phyloP scores from a whole-genome alignment of 1,140 invertebrate species.

The Cotesia chilonis region DNA sequence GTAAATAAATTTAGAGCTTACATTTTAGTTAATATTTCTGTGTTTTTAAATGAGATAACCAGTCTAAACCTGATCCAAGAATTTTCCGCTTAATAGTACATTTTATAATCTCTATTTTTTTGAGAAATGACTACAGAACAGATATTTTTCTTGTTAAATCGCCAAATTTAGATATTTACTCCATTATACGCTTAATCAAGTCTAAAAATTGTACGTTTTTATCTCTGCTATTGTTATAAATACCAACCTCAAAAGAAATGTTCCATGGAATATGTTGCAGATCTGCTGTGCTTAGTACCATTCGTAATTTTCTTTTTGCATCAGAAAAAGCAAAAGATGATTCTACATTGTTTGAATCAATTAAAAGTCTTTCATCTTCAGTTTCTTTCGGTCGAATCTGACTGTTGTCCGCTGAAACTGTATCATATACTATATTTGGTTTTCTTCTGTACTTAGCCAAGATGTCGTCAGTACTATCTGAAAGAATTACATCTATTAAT shows the following conservation, averaged over 20 bases:
- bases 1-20: too few species aligned
- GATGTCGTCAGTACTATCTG: conserved; percentile 90
- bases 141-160: too few species aligned
- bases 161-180: too few species aligned
- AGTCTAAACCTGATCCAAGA: too few species aligned
- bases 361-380: conserved; percentile 68
- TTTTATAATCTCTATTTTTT: too few species aligned
- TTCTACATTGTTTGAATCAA: conserved; percentile 73
- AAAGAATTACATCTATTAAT: conserved; percentile 42
- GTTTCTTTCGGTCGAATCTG: conserved; percentile 59
- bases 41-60: too few species aligned
- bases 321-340: conserved; percentile 77
- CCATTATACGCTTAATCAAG: too few species aligned
- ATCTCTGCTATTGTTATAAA: background rate
- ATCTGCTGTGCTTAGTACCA: conserved; percentile 88
- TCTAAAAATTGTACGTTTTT: too few species aligned
- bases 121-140: too few species aligned
- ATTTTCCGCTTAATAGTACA: too few species aligned
- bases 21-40: too few species aligned
- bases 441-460: conserved; percentile 93
- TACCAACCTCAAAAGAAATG: conserved; percentile 54
- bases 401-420: conserved; percentile 61
- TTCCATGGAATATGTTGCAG: conserved; percentile 68
- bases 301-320: conserved; percentile 91
- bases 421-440: conserved; percentile 70